Percentiles rank a stretch among this genome's conserved stretches.
Conservation (phyloP, 2,797 vertebrate genomes). For the Crocodylus rhombifer region DNA sequence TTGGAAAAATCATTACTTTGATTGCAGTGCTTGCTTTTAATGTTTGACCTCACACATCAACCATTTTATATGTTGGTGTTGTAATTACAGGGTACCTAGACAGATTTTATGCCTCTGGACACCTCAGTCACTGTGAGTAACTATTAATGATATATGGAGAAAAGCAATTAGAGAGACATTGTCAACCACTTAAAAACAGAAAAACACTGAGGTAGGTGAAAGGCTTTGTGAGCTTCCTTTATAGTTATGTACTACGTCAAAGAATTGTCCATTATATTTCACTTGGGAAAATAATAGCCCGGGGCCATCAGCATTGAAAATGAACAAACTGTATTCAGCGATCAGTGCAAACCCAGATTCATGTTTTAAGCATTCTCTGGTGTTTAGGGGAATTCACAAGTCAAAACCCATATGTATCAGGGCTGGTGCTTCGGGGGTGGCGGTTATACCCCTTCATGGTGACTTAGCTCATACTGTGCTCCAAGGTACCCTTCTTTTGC, state of each 20-base stretch:
- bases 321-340: not conserved
- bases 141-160: not conserved
- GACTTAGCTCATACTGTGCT: too few species aligned
- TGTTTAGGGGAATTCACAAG: not conserved
- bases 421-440: too few species aligned
- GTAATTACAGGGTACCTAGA: not conserved
- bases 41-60: not conserved
- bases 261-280: not conserved
- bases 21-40: not conserved
- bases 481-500: too few species aligned
- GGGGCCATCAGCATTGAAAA: not conserved
- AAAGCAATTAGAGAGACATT: not conserved
- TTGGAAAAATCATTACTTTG: not conserved
- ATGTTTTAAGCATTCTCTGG: not conserved
- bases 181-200: not conserved
- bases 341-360: not conserved
- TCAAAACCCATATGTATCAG: not conserved
- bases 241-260: not conserved
- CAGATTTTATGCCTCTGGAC: not conserved
- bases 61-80: not conserved
- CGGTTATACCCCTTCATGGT: too few species aligned
- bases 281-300: not conserved
- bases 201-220: not conserved
- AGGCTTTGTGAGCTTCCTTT: not conserved
- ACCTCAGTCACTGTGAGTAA: not conserved